A percentile compares a stretch with the other conserved stretches of the same genome.
These are phyloP conservation scores for Phylloscopus collybita DNA, from an alignment of 2,797 vertebrate genomes.

Conservation along the genomic window DNA sequence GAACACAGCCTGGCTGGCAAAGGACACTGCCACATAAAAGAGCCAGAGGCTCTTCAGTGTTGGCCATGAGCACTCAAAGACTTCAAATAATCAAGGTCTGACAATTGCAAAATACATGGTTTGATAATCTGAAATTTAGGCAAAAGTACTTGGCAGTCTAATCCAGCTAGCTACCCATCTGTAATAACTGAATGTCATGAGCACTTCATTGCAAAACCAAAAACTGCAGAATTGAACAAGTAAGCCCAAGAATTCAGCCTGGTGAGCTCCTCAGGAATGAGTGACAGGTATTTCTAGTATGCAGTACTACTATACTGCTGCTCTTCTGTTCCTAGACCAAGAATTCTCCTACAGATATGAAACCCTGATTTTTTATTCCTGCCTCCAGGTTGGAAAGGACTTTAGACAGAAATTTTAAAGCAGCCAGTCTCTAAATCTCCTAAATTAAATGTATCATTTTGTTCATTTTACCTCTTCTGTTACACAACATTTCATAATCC, in stretches of 20 bases:
- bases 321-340: neutral
- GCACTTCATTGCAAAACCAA: neutral
- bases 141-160: neutral
- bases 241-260: neutral
- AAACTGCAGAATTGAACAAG: neutral
- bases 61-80: neutral
- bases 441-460: neutral
- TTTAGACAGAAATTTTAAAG: neutral
- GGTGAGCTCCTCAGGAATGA: neutral
- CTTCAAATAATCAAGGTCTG: neutral
- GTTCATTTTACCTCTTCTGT: neutral
- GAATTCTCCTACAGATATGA: neutral
- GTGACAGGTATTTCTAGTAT: neutral
- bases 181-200: neutral
- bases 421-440: neutral
- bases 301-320: neutral
- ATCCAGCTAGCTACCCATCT: neutral
- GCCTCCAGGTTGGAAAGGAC: neutral
- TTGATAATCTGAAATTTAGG: neutral
- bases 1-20: neutral
- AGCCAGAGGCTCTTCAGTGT: neutral
- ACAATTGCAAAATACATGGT: neutral
- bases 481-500: neutral
- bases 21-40: neutral
- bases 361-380: neutral